Evolutionary conservation across 2,113 vertebrate species (phyloP), one percentile per base, ranked within the genome.

Genomic region (Todiramphus chloris): DNA sequence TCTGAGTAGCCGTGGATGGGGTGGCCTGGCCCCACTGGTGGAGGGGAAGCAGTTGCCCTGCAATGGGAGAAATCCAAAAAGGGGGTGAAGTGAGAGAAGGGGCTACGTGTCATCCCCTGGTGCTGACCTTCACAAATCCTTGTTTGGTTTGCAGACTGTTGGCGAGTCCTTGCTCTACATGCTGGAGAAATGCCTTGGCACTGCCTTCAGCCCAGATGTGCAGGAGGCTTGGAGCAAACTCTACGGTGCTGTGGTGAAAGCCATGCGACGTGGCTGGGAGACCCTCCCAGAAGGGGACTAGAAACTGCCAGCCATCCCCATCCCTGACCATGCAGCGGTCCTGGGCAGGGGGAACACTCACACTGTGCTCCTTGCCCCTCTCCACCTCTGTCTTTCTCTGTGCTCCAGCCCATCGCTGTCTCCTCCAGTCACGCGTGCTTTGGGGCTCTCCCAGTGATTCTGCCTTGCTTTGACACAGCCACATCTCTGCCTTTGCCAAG

Each of bases 151-250:
- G 59, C 97, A 99, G 99, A 92, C 98, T 31, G 99, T 99, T 1
- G 99, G 99, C 0, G 99, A 99, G 96, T 98, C 99, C 67, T 97
- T 99, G 91, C 98, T 99, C 79, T 99, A 99, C 97, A 99, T 99
- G 98, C 97, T 99, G 97, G 99, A 99, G 97, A 98, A 98, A 95
- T 98, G 98, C 91, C 98, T 99, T 83, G 99, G 99, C 27, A 94
- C 98, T 8, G 97, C 98, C 85, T 99, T 99, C 98, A 99, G 98
- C 4, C 97, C 98, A 3, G 97, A 98, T 6, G 75, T 98, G 64
- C 97, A 91, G 70, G 98, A 99, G 55, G 99, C 99, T 93, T 99
- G 99, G 99, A 98, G 98, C 96, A 98, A 97, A 96, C 98, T 99
- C 97, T 99, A 99, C 28, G 90, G 88, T 92, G 96, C 98, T 20